Evolutionary conservation across 2,113 vertebrate species (phyloP), one percentile per base, ranked within the genome.

Genomic region (Cephalopterus ornatus): DNA sequence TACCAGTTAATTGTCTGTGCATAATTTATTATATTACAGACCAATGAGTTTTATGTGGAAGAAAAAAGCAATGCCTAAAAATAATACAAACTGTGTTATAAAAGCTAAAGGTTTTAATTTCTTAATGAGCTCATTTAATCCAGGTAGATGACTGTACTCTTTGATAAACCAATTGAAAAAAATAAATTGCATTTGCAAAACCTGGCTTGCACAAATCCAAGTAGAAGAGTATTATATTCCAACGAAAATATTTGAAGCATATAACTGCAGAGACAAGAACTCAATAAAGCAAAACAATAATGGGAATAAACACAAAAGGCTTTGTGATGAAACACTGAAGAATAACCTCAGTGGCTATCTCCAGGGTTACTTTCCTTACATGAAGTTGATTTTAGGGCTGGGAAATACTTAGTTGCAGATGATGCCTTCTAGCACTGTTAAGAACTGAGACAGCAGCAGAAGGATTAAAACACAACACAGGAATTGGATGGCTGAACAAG

Each of bases 121-220:
- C 65, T 44, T 94, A 89, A 97, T 94, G 84, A 96, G 62, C 37
- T 81, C n/a, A 49, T 94, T 88, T 92, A 91, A 89, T 89, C 44
- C 72, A 96, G 74, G 86, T 94, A 80, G 88, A 94, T 88, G 80
- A 49, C 53, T 85, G 33, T 78, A 42, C 19, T 85, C 41, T 87
- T 85, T 91, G 93, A 89, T 83, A 91, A 95, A 85, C 73, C 77
- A 91, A 88, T 75, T 93, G 92, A 79, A 95, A 28, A 26, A 97
- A 95, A 87, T 90, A 95, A 94, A 96, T 87, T 94, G 42, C 61
- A 92, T 90, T 96, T 97, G 52, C 66, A 75, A 91, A 92, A 88
- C n/a, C n/a, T 9, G 5, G 7, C 20, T 42, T 56, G 75, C 52
- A 75, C 56, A 95, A 95, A 92, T 88, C 65, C 66, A 75, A n/a